A percentile compares a stretch with the other conserved stretches of the same genome.
phyloP scores from a whole-genome alignment of 2,113 vertebrate species.

The Actenoides lindsayi region DNA sequence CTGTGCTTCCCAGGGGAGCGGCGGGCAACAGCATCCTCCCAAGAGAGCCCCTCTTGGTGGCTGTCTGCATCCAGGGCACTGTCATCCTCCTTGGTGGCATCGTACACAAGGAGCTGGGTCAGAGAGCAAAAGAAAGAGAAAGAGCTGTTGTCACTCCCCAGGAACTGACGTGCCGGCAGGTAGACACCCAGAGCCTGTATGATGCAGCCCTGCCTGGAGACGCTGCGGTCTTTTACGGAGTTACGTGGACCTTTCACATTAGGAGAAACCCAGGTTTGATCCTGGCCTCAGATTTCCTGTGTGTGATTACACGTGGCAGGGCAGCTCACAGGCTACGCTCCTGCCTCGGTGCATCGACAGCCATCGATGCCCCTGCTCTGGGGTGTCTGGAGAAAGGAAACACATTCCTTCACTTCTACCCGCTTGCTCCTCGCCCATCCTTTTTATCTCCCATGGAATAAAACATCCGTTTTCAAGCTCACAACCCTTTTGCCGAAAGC shows the following conservation, averaged over 20 bases:
- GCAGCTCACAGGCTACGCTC: background rate
- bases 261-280: background rate
- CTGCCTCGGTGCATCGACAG: fast-evolving
- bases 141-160: background rate
- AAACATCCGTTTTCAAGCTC: background rate
- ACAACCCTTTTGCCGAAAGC: background rate
- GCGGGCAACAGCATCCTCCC: background rate
- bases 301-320: background rate
- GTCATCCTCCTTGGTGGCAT: conserved; percentile 46
- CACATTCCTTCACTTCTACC: background rate
- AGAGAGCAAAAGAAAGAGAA: background rate
- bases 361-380: background rate
- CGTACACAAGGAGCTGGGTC: conserved; percentile 44
- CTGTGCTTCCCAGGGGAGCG: background rate
- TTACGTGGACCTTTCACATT: background rate
- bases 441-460: background rate
- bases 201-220: background rate
- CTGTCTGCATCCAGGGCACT: conserved; percentile 6
- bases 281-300: background rate
- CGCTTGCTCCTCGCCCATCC: background rate
- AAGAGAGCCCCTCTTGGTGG: background rate
- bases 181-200: background rate
- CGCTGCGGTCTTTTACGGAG: background rate
- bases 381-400: background rate
- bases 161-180: too few relatives aligned